Percentiles rank a stretch among this genome's conserved stretches.
These are phyloP conservation scores for Polia nebulosa DNA, from an alignment of 2,888 invertebrate genomes.

Conservation along the genomic window DNA sequence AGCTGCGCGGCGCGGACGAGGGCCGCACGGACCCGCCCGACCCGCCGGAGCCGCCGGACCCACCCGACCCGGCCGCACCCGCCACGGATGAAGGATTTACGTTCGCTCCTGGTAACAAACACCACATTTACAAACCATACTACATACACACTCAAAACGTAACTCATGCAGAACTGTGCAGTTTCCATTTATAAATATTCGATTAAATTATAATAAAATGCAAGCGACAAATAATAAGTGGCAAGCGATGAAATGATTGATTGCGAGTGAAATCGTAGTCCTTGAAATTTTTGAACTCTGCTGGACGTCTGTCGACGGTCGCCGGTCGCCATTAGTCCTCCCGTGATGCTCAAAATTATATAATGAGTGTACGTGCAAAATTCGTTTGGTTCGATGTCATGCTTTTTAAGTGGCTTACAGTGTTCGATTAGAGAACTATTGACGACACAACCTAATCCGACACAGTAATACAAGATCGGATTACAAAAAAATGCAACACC, in stretches of 20 bases:
- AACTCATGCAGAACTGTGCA: constrained; percentile 49
- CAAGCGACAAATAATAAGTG: constrained; percentile 55
- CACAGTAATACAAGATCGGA: constrained; percentile 48
- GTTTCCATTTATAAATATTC: constrained; percentile 4
- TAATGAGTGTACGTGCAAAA: constrained; percentile 58
- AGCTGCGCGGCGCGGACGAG: constrained; percentile 45
- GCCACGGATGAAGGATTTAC: constrained; percentile 58
- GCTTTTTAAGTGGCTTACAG: constrained; percentile 61
- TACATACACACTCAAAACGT: constrained; percentile 5
- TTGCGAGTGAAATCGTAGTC: constrained; percentile 68
- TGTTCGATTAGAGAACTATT: constrained; percentile 55
- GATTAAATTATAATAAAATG: constrained; percentile 23
- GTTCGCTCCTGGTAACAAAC: constrained; percentile 51
- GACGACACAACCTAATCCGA: constrained; percentile 54
- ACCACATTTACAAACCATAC: constrained; percentile 10
- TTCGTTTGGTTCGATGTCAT: constrained; percentile 69
- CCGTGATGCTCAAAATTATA: constrained; percentile 32
- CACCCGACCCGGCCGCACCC: constrained; percentile 50
- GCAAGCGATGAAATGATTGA: constrained; percentile 53
- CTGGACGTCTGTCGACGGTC: constrained; percentile 39
- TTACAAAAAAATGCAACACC: constrained; percentile 63
- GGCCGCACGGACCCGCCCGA: constrained; percentile 11
- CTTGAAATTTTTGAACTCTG: constrained; percentile 79
- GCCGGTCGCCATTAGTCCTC: constrained; percentile 59
- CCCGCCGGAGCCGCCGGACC: constrained; percentile 44